These are phyloP conservation scores for Zapus hudsonius DNA, from an alignment of 2,113 vertebrate species.

Conservation along the genomic window DNA sequence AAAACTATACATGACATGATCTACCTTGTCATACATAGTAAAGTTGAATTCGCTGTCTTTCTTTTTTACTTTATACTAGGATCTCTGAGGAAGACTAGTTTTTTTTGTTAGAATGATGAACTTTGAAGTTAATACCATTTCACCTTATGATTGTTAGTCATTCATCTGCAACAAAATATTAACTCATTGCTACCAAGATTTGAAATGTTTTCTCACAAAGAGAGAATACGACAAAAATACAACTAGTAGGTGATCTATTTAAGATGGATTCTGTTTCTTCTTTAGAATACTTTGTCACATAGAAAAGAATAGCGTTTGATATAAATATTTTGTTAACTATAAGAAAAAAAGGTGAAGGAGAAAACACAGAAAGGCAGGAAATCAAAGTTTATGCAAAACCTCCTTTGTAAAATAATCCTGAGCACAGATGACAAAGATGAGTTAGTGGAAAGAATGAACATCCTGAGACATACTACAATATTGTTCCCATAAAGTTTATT, in stretches of 20 bases:
- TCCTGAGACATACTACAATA: conserved; percentile 57
- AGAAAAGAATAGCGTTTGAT: conserved; percentile 35
- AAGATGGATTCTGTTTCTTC: conserved; percentile 49
- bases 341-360: conserved; percentile 71
- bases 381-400: conserved; percentile 74
- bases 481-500: conserved; percentile 70
- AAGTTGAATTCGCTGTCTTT: neutral
- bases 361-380: conserved; percentile 80
- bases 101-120: neutral
- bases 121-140: neutral
- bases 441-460: conserved; percentile 78
- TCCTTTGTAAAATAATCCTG: conserved; percentile 72
- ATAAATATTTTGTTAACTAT: conserved; percentile 77
- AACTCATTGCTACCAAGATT: conserved; percentile 9
- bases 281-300: conserved; percentile 51
- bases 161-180: conserved; percentile 14
- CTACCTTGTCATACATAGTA: neutral
- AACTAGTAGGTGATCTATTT: conserved; percentile 14
- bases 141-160: neutral
- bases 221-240: conserved; percentile 31
- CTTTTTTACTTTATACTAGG: conserved; percentile 1
- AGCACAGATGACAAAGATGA: conserved; percentile 80
- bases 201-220: conserved; percentile 17
- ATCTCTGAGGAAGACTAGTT: conserved; percentile 1
- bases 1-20: neutral